These are phyloP conservation scores for Lepus europaeus DNA, from an alignment of 2,113 vertebrate genomes.

Conservation along the genomic window DNA sequence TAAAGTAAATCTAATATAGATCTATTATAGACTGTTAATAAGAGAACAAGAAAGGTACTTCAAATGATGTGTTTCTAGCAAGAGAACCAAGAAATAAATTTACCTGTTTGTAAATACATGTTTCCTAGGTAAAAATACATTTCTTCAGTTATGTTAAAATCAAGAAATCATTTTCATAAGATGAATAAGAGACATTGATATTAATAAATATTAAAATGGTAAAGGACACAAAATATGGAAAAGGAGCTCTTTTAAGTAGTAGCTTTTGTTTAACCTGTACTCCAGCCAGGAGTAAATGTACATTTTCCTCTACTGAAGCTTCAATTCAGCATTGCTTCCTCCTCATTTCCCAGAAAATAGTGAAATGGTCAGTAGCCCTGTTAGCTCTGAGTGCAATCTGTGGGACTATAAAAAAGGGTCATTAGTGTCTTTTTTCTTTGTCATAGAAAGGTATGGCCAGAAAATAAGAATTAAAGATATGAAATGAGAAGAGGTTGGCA, in stretches of 20 bases:
- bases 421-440: not conserved
- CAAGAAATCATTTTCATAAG: not conserved
- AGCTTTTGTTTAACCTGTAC: not conserved
- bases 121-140: slow-evolving; percentile 33
- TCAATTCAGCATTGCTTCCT: not conserved
- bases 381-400: not conserved
- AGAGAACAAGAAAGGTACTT: not conserved
- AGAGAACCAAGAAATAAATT: not conserved
- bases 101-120: not conserved
- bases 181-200: not conserved
- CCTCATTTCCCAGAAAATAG: slow-evolving; percentile 9
- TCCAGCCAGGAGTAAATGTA: not conserved
- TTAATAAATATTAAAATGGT: slow-evolving; percentile 12
- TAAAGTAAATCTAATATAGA: not conserved
- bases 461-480: not conserved
- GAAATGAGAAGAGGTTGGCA: not conserved
- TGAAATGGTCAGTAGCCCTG: not conserved
- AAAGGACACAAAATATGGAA: not conserved
- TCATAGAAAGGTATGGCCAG: not conserved
- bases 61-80: not conserved
- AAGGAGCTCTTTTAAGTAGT: not conserved
- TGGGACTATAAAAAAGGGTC: not conserved
- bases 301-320: not conserved
- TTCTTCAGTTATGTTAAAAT: slow-evolving; percentile 24
- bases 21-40: not conserved